Base-by-base conservation (phyloP, 2,113 vertebrate species). In the Ploceus nigricollis region DNA sequence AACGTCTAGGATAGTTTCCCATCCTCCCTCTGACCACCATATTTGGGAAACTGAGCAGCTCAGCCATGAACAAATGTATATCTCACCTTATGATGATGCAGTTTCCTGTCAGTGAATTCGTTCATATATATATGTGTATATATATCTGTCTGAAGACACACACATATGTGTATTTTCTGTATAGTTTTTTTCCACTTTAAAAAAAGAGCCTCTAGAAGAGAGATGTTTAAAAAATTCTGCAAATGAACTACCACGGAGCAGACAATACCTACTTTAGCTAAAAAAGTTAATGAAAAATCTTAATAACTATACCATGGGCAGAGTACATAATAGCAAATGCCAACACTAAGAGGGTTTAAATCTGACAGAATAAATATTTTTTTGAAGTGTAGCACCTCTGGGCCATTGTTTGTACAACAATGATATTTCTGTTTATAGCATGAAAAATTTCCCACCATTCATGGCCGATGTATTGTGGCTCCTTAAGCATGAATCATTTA, bases 91-190 rank as follows among this genome's bases (percentile, higher is more conserved):
- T 40, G n/a, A 63, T 45, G 39, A 53, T 47, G 30, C 42, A 54
- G 21, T 58, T 57, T 87, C 31, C 60, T 70, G 22, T 24, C 24
- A 63, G 16, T 65, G 48, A 69, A 64, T 82, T 88, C 3, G 1
- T 68, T 79, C 11, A 23, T 31, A 45, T 20, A 3, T 23, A 5
- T 28, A 2, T 44, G 1, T 39, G 0, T 33, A 6, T 22, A 13
- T 44, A 20, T 25, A 17, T 24, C 25, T 58, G 18, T 31, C 35
- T 68, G 47, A 83, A 72, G 15, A 33, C 10, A 72, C 0, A 0
- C 1, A 25, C 3, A 8, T 13, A 5, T 3, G 6, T 68, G 7
- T 47, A 13, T 66, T 69, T 75, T 85, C 10, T 30, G 6, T 61
- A 13, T 50, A 5, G 8, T 24, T 71, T 66, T 69, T 66, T 71